Conservation (phyloP, 2,113 vertebrate species). For the Saguinus midas region DNA sequence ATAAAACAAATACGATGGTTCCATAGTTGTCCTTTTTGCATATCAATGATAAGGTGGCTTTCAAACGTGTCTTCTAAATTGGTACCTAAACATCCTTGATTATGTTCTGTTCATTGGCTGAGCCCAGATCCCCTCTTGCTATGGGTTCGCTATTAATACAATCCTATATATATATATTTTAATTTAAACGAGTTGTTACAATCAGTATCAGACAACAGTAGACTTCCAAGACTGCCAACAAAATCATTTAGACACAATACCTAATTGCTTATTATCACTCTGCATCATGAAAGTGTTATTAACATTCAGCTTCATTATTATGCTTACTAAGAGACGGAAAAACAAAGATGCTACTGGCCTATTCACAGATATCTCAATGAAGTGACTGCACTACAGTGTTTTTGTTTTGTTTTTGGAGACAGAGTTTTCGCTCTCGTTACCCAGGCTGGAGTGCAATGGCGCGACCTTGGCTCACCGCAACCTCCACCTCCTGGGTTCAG, state of each 20-base stretch:
- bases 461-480: too few species aligned
- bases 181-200: neutral
- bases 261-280: neutral
- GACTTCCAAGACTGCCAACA: neutral
- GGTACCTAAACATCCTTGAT: neutral
- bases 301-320: conserved; percentile 31
- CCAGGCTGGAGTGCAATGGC: too few species aligned
- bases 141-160: neutral
- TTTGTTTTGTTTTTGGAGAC: too few species aligned
- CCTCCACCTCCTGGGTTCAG: too few species aligned
- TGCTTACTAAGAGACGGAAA: neutral
- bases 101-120: neutral
- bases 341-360: neutral
- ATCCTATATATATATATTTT: neutral
- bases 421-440: too few species aligned
- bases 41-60: neutral
- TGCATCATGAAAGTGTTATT: neutral
- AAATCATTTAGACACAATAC: conserved; percentile 39
- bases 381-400: neutral
- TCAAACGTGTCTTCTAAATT: neutral
- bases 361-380: neutral
- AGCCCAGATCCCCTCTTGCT: neutral
- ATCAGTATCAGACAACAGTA: neutral
- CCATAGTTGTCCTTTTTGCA: neutral
- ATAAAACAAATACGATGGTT: neutral